Base-by-base conservation (phyloP, 1,140 invertebrate genomes). In the Bombus waltoni region DNA sequence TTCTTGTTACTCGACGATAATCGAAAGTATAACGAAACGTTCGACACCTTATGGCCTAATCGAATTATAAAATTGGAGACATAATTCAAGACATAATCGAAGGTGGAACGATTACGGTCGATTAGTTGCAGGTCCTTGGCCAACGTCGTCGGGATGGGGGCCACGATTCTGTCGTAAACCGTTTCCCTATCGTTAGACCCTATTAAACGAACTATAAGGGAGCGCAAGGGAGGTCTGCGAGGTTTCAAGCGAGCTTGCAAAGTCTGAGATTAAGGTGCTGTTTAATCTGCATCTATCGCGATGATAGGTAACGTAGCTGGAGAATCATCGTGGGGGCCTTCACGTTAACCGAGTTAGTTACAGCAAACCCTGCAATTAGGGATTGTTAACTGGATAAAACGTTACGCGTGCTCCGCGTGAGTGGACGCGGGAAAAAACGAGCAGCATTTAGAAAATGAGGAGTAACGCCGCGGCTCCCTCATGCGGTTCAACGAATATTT, bases 311-410 rank as follows among this genome's bases (percentile, higher is more conserved):
- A 89, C 79, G 65, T 22, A 22, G 53, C 65, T n/a, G 62, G 80
- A 59, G 80, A 81, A 66, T 82, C 83, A 83, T 68, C 81, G 87
- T 78, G 83, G 87, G 79, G 81, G 79, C 87, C 76, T 85, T 83
- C 90, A 90, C 87, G 91, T 91, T 92, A 92, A 91, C 90, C 90
- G 86, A 92, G 91, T 92, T 92, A 91, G 91, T 90, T 92, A 89
- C 73, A 75, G 78, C 83, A 81, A 87, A 92, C 86, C 90, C 91
- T 84, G 81, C 86, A 91, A 92, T 92, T 92, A 92, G 77, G 91
- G 89, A 91, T 92, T 92, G 90, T 92, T 92, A 92, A 91, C 89
- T 80, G 89, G 88, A 91, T 89, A 89, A 92, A 90, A 87, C 66
- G 70, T 87, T 88, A 85, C 90, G 90, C 90, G 90, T 91, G 90